phyloP scores from a whole-genome alignment of 1,140 invertebrate genomes.

The Drosophila erecta region DNA sequence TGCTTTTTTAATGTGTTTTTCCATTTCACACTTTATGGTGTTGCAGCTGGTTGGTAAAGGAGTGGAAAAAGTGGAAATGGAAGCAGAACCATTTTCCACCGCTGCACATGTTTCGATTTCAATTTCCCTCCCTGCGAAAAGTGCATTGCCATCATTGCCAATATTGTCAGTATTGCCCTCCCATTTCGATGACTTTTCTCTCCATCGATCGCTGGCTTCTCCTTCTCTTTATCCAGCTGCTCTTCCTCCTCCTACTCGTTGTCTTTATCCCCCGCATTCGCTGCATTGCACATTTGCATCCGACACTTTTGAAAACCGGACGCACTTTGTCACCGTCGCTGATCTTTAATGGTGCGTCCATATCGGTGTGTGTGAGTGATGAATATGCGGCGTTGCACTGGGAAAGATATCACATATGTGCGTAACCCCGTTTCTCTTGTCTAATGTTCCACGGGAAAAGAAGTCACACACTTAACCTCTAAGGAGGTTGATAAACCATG shows the following conservation, averaged over 20 bases:
- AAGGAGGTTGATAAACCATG: too few relatives aligned
- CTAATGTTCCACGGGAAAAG: too few relatives aligned
- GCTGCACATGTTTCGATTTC: constrained; percentile 43
- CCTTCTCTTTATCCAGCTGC: background rate
- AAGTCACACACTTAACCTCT: too few relatives aligned
- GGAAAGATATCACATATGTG: background rate
- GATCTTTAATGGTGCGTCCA: constrained; percentile 74
- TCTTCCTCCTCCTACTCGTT: background rate
- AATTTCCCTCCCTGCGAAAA: constrained; percentile 39
- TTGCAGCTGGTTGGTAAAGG: constrained; percentile 29
- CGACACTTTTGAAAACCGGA: constrained; percentile 73
- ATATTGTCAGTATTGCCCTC: constrained; percentile 23
- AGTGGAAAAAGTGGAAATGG: background rate
- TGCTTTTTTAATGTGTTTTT: constrained; percentile 44
- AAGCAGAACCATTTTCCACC: constrained; percentile 26
- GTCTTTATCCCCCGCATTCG: constrained; percentile 3
- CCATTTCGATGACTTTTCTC: constrained; percentile 13
- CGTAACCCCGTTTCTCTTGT: background rate
- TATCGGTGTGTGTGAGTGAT: constrained; percentile 51
- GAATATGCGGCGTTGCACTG: constrained; percentile 34
- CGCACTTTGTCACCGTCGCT: constrained; percentile 74
- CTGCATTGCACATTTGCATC: constrained; percentile 64
- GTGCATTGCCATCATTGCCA: constrained; percentile 61
- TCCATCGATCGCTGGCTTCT: constrained; percentile 3
- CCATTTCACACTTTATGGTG: constrained; percentile 50